A percentile compares a stretch with the other conserved stretches of the same genome.
phyloP scores from a whole-genome alignment of 2,888 invertebrate species.

The Seira ritae region DNA sequence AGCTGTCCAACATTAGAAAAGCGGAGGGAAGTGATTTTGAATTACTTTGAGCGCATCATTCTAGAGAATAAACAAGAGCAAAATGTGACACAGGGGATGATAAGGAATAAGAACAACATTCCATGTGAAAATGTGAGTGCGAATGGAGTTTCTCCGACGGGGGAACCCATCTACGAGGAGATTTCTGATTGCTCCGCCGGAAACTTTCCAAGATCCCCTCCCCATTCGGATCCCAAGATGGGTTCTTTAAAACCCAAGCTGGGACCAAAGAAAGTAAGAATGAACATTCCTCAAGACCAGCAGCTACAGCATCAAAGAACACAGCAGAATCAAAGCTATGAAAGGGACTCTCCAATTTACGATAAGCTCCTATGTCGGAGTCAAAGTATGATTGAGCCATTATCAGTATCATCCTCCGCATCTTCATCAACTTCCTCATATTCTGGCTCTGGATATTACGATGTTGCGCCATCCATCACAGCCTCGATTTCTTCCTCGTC shows the following conservation, averaged over 20 bases:
- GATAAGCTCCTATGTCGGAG: constrained; percentile 51
- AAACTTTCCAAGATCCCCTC: neutral
- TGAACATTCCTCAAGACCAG: constrained; percentile 59
- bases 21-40: constrained; percentile 63
- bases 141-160: neutral
- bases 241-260: constrained; percentile 66
- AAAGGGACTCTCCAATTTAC: constrained; percentile 44
- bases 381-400: constrained; percentile 56
- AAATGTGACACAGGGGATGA: neutral
- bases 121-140: constrained; percentile 33
- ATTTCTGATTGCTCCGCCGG: constrained; percentile 46
- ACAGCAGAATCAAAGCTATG: constrained; percentile 6
- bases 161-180: constrained; percentile 68
- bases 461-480: constrained; percentile 29
- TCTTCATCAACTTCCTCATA: constrained; percentile 1
- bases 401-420: constrained; percentile 13
- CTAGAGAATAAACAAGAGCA: constrained; percentile 60
- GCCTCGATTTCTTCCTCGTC: constrained; percentile 37
- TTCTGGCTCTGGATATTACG: constrained; percentile 16
- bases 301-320: neutral
- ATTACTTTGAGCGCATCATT: constrained; percentile 65
- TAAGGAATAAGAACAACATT: constrained; percentile 47
- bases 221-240: neutral
- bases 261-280: constrained; percentile 61
- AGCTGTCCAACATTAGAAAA: constrained; percentile 67